Conservation (phyloP, 2,113 vertebrate genomes). For the Phalacrocorax pelagicus region DNA sequence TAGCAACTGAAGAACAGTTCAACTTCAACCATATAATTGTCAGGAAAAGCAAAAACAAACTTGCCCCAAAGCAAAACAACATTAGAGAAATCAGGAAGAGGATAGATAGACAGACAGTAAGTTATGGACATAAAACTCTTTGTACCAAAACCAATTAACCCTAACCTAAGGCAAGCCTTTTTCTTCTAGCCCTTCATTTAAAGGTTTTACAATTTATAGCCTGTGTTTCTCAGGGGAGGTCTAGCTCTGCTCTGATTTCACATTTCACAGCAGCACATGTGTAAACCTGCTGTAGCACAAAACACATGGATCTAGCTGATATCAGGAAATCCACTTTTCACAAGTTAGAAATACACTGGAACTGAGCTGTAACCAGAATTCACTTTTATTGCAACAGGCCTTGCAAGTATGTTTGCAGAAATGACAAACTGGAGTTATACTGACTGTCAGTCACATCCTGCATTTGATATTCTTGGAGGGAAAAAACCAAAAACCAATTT, state of each 20-base stretch:
- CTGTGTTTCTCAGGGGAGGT: slow-evolving; percentile 76
- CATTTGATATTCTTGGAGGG: not conserved
- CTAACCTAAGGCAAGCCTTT: slow-evolving; percentile 67
- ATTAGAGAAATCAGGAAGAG: slow-evolving; percentile 70
- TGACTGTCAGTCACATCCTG: not conserved
- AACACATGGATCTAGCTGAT: not conserved
- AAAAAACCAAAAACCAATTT: not conserved
- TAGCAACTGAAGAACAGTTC: slow-evolving; percentile 45
- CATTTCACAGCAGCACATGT: slow-evolving; percentile 60
- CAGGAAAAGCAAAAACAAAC: slow-evolving; percentile 65
- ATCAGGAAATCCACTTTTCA: slow-evolving; percentile 28
- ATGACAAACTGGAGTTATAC: not conserved
- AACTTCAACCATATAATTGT: slow-evolving; percentile 52
- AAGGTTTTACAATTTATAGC: slow-evolving; percentile 74
- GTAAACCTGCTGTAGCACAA: slow-evolving; percentile 47
- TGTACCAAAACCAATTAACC: slow-evolving; percentile 76
- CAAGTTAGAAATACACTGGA: not conserved
- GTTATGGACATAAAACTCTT: slow-evolving; percentile 77
- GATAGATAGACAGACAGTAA: slow-evolving; percentile 76
- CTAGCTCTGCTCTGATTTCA: slow-evolving; percentile 68
- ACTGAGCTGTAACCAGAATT: not conserved
- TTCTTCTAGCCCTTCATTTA: slow-evolving; percentile 69
- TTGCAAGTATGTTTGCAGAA: not conserved
- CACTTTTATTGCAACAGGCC: not conserved
- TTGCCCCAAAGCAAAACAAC: slow-evolving; percentile 64